Base-by-base conservation (phyloP, 2,888 invertebrate species). In the Xanthia icteritia region DNA sequence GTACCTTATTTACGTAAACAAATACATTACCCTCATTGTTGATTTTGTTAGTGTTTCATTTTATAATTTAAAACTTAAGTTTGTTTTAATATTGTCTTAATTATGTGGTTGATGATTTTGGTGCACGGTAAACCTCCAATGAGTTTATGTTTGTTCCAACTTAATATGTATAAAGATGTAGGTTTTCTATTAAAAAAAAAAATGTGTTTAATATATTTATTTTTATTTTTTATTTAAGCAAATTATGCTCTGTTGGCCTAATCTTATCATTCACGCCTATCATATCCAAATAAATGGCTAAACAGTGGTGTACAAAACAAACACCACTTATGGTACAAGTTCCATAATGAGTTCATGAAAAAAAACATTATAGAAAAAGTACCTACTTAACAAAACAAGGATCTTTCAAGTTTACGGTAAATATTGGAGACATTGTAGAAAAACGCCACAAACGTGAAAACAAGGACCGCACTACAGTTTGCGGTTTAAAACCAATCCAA, bases 401-500 rank as follows among this genome's bases (percentile, higher is more conserved):
- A 13, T 56, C n/a, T 5, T 27, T 64, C 4, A 11, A 65, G 42
- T 20, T 27, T 20, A 54, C 23, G 27, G 13, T 56, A 45, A 65
- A 72, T 39, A 56, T 56, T 15, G 5, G 6, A 31, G 5, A 82
- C 67, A 68, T 48, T 70, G 83, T 66, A 71, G 13, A 42, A 54
- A 45, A 27, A 23, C 31, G 13, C 8, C 0, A 51, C 17, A 60
- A 54, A 64, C 8, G 8, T 45, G 45, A 58, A 36, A 54, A 79
- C 31, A 60, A 42, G 13, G 5, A 67, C 36, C 4, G 23, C n/a
- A 8, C 17, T 5, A 13, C 15, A 15, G 42, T 67, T 72, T 27
- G 63, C 0, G 67, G 67, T 60, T 17, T 54, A 45, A 69, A 48
- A 54, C 63, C 79, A 81, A 83, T 83, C 54, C 58, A 45, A 72